Evolutionary conservation across 2,797 vertebrate genomes (phyloP), one percentile per base, ranked within the genome.

Genomic region (Enteromius paludinosus): DNA sequence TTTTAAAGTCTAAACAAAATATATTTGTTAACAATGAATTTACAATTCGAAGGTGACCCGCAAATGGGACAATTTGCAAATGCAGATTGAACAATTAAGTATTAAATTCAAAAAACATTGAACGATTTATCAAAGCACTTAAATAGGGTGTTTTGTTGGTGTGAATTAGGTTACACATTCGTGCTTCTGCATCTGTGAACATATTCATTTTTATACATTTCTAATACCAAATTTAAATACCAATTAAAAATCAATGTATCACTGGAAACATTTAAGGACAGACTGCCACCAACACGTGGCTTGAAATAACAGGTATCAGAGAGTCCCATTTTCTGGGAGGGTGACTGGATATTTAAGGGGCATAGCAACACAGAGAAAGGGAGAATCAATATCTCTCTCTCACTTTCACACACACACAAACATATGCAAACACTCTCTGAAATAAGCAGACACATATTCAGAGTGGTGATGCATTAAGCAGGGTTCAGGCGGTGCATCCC

Each of bases 401-500:
- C 15, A 28, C 9, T 43, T 56, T 52, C 28, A 45, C 35, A 54
- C 47, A 73, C 47, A 73, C 70, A 80, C 23, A 59, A 28, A 70
- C 38, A 47, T 25, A 80, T 61, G 38, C 66, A 71, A 62, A 72
- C 54, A 81, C 41, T 33, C 25, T 69, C 47, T 64, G 61, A 66
- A 78, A 78, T 49, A 35, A 65, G 47, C 45, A 61, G 25, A 54
- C 61, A 49, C 25, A 20, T 20, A 54, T 82, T 66, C n/a, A 70
- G 73, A 65, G 70, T 23, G 30, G 35, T 49, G 49, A 61, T 20
- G 45, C 73, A 71, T 78, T 83, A 64, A 71, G 35, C 41, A 78
- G 65, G 45, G 38, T 70, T 78, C 81, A 82, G 38, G 41, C 23
- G 3, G 70, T 75, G 80, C 43, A 82, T 82, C 47, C 30, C 47